A percentile compares a stretch with the other conserved stretches of the same genome.
These are phyloP conservation scores for Phania funesta DNA, from an alignment of 2,888 invertebrate genomes.

Conservation along the genomic window DNA sequence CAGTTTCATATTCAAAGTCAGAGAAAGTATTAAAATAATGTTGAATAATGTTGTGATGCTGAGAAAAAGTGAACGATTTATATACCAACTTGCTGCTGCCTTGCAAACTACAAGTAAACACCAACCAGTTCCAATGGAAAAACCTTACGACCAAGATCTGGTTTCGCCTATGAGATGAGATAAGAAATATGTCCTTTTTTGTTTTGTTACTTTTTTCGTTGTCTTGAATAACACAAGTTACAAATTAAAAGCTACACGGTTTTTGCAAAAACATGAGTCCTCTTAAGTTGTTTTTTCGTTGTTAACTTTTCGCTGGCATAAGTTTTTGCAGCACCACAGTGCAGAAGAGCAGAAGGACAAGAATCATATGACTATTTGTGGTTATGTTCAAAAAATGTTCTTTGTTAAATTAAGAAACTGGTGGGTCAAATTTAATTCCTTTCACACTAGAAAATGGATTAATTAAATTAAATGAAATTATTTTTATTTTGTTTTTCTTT, in stretches of 20 bases:
- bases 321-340: background rate
- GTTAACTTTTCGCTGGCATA: background rate
- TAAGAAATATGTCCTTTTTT: slow-evolving; percentile 51
- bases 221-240: slow-evolving; percentile 53
- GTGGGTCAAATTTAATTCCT: no score
- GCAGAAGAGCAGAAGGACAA: no score
- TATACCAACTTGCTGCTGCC: slow-evolving; percentile 22
- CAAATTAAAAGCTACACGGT: slow-evolving; percentile 36
- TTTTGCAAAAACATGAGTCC: background rate
- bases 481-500: no score
- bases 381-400: no score
- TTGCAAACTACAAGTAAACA: slow-evolving; percentile 23
- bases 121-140: slow-evolving; percentile 40
- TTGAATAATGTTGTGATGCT: slow-evolving; percentile 40
- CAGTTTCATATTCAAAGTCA: slow-evolving; percentile 36
- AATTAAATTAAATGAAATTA: no score
- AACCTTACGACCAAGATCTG: slow-evolving; percentile 31
- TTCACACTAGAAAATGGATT: no score
- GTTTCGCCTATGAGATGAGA: slow-evolving; percentile 4
- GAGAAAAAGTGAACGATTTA: slow-evolving; percentile 46
- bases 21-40: slow-evolving; percentile 58
- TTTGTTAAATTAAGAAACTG: no score
- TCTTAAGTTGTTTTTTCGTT: background rate
- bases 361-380: no score
- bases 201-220: slow-evolving; percentile 10